These are phyloP conservation scores for Bubo bubo DNA, from an alignment of 2,113 vertebrate species.

Conservation along the genomic window DNA sequence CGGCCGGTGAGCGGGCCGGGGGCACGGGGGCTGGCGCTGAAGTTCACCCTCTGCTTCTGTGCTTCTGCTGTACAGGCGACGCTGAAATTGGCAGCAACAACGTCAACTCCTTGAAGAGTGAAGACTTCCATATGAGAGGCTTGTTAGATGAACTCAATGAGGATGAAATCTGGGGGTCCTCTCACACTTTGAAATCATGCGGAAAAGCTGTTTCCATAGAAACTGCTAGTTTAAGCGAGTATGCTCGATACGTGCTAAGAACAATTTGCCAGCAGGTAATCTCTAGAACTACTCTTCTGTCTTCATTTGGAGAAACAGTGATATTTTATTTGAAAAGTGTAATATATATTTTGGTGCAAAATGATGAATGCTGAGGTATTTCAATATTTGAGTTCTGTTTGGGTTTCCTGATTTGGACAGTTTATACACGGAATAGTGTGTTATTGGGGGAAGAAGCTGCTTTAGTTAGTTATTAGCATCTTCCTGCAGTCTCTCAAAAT, in stretches of 20 bases:
- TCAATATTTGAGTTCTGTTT: background rate
- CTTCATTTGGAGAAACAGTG: background rate
- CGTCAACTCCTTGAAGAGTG: constrained; percentile 60
- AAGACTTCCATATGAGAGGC: constrained; percentile 61
- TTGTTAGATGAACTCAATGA: constrained; percentile 60
- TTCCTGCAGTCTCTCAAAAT: background rate
- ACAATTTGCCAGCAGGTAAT: constrained; percentile 81
- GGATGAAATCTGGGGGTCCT: constrained; percentile 66
- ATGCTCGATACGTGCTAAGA: constrained; percentile 75
- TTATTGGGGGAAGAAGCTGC: background rate
- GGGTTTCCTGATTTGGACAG: background rate
- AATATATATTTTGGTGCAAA: background rate
- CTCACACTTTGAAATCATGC: constrained; percentile 48
- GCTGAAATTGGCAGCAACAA: constrained; percentile 72
- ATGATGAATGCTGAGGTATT: background rate
- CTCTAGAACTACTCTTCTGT: background rate
- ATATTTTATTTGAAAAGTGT: background rate
- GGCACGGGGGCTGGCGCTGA: background rate
- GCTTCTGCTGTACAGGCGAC: constrained; percentile 67
- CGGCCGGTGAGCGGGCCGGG: background rate
- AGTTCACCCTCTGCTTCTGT: constrained; percentile 10
- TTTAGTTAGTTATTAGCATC: background rate
- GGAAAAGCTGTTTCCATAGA: constrained; percentile 74
- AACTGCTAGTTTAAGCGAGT: constrained; percentile 76
- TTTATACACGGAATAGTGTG: background rate